These are phyloP conservation scores for Ara ararauna DNA, from an alignment of 2,797 vertebrate species.

Conservation along the genomic window DNA sequence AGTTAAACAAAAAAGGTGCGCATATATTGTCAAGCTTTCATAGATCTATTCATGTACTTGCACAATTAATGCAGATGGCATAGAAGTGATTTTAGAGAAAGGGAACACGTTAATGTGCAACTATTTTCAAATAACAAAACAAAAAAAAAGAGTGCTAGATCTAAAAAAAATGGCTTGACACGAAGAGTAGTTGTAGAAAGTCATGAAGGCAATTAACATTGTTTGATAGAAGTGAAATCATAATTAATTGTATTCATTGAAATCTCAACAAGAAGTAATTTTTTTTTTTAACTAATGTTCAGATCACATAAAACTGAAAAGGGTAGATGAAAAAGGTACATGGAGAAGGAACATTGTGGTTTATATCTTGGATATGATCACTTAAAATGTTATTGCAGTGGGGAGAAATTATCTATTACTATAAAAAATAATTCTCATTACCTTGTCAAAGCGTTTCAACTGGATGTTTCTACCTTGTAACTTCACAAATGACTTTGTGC, in stretches of 20 bases:
- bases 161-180: background rate
- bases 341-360: background rate
- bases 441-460: background rate
- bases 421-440: conserved; percentile 21
- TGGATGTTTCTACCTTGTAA: background rate
- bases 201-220: background rate
- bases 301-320: background rate
- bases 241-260: background rate
- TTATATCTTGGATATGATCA: background rate
- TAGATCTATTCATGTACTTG: background rate
- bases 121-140: background rate
- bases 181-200: background rate
- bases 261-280: background rate
- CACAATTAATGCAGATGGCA: background rate
- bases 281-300: background rate
- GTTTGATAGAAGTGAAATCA: background rate
- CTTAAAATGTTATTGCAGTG: background rate
- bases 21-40: background rate
- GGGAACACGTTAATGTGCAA: rapidly evolving
- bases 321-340: background rate
- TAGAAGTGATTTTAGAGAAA: background rate
- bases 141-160: background rate
- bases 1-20: background rate
- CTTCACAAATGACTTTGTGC: background rate
- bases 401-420: background rate